Base-by-base conservation (phyloP, 1,140 invertebrate genomes). In the Campodea augens region DNA sequence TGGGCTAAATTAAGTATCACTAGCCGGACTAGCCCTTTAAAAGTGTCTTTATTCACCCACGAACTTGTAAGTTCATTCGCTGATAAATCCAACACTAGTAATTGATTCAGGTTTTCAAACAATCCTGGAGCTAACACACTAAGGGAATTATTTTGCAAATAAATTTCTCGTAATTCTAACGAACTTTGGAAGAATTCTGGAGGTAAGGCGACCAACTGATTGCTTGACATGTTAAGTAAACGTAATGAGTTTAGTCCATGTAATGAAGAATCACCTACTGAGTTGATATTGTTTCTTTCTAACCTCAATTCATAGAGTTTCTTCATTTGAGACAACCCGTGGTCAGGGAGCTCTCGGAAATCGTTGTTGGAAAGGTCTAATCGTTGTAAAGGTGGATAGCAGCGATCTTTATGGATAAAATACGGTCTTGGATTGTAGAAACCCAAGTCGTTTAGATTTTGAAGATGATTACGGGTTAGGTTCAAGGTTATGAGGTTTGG, bases 1-100 rank as follows among this genome's bases (percentile, higher is more conserved):
- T 80, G 78, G 0, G 83, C 85, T 53, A 92, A 63, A 60, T 89
- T 83, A 38, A 92, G 67, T 4, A 87, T 73, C 52, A 89, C 79
- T 25, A 92, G 64, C 5, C 83, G 70, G 37, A 83, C 87, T 19
- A 91, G 65, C 18, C 84, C 85, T 23, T 77, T 65, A 57, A 92
- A 89, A 19, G 81, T 84, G 1, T 77, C 78, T 42, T 81, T 75
- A 54, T 83, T 78, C 47, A 87, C 75, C 57, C 77, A 83, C 51
- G 77, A 78, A 57, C 77, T 83, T 41, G 77, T 78, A 36, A 96
- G 65, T 53, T 78, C 75, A 65, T 96, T 96, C 45, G 79, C 75
- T 1, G 83, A 83, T 41, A 92, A 65, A 61, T 95, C 84, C 25
- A 96, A 68, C 7, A 86, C 74, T 29, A 87, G 66, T 41, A 96